These are phyloP conservation scores for Acanthosepion lycidas DNA, from an alignment of 2,888 invertebrate genomes.

Conservation along the genomic window DNA sequence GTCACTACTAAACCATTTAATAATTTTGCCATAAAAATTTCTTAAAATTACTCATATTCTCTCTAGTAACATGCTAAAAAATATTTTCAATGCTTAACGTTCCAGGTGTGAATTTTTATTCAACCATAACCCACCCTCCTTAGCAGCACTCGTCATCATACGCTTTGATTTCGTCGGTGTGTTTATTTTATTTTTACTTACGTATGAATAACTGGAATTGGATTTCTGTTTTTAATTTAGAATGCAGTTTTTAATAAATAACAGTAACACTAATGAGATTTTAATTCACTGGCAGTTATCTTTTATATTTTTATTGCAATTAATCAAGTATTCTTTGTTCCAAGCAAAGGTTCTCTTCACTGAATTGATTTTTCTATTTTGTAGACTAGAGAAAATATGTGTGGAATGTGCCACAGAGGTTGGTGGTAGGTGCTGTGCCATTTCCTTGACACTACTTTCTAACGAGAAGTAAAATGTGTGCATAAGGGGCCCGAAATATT, in stretches of 20 bases:
- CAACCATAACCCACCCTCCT: neutral
- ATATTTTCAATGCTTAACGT: neutral
- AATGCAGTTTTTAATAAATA: neutral
- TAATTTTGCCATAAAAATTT: neutral
- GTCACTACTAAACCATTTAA: no score
- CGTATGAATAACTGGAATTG: neutral
- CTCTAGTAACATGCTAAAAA: neutral
- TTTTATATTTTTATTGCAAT: neutral
- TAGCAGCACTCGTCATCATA: neutral
- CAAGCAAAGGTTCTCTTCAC: neutral
- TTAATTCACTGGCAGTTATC: neutral
- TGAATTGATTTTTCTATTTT: slow-evolving; percentile 33
- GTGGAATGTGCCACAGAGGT: slow-evolving; percentile 33
- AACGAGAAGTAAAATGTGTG: neutral
- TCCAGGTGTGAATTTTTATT: neutral
- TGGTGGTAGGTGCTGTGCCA: neutral
- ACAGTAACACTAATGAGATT: neutral
- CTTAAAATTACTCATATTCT: neutral
- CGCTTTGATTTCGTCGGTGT: neutral
- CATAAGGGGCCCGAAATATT: neutral
- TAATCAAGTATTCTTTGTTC: neutral
- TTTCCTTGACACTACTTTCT: slow-evolving; percentile 33
- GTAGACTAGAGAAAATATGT: slow-evolving; percentile 9
- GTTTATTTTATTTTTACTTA: neutral
- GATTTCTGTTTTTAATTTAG: neutral